phyloP scores from a whole-genome alignment of 92 coral and sea anemone species.

The Bergia sp. region DNA sequence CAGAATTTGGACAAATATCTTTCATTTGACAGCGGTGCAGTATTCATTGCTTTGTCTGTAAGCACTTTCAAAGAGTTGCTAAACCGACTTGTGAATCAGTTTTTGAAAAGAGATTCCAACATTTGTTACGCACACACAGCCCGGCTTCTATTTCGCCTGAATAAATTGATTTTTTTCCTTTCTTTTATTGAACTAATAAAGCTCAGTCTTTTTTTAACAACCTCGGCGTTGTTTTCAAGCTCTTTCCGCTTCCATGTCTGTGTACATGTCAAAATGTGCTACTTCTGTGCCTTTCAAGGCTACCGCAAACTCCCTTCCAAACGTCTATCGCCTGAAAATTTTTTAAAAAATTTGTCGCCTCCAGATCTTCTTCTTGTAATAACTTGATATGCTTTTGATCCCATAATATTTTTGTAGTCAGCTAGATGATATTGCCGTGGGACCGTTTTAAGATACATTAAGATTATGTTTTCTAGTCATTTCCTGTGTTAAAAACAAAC shows the following conservation, averaged over 20 bases:
- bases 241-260: not conserved
- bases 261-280: not conserved
- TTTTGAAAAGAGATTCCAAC: not conserved
- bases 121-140: not conserved
- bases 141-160: not conserved
- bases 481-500: conserved; percentile 19
- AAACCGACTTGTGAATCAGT: not conserved
- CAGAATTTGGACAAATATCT: conserved; percentile 16
- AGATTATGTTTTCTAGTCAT: not conserved
- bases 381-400: no score
- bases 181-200: not conserved
- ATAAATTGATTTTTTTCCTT: no score
- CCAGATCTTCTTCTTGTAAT: no score
- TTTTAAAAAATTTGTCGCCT: not conserved
- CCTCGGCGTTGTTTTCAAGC: not conserved
- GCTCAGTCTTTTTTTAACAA: not conserved
- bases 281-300: not conserved
- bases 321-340: not conserved
- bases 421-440: no score
- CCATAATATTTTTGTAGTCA: no score
- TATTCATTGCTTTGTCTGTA: not conserved
- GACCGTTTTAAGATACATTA: not conserved
- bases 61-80: not conserved
- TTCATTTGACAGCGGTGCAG: not conserved
- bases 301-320: not conserved